These are phyloP conservation scores for Cheilosia impressa DNA, from an alignment of 2,888 invertebrate species.

Conservation along the genomic window DNA sequence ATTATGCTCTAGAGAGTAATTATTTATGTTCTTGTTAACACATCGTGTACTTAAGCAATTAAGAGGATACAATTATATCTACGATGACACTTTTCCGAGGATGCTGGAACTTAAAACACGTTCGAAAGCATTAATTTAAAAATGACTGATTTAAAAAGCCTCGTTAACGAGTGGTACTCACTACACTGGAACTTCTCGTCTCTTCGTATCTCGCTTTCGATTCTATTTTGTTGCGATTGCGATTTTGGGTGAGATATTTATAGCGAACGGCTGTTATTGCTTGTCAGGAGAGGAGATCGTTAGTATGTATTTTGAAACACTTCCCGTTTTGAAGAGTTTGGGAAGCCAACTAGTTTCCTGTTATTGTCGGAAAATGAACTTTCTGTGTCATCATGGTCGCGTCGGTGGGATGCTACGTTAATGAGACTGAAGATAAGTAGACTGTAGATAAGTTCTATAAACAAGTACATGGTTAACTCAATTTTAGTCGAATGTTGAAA, in stretches of 20 bases:
- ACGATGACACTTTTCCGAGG: neutral
- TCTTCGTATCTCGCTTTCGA: neutral
- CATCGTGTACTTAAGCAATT: constrained; percentile 2
- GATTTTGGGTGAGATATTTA: constrained; percentile 3
- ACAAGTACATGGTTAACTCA: neutral
- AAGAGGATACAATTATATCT: neutral
- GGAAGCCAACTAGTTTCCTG: constrained; percentile 16
- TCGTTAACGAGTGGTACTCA: neutral
- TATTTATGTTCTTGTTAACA: neutral
- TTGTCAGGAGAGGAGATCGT: neutral
- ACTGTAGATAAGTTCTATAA: neutral
- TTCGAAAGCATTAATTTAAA: neutral
- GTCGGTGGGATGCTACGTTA: neutral
- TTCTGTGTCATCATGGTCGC: neutral
- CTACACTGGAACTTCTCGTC: neutral
- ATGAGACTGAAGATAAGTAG: neutral
- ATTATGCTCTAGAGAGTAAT: constrained; percentile 2
- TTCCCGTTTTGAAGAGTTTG: constrained; percentile 2
- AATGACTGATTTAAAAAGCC: neutral
- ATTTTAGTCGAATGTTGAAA: neutral
- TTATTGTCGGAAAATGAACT: constrained; percentile 20
- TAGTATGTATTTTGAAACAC: neutral
- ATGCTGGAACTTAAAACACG: neutral
- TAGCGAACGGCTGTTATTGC: neutral
- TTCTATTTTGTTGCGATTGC: neutral